Percentiles rank a stretch among this genome's conserved stretches.
phyloP scores from a whole-genome alignment of 2,113 vertebrate species.

The human region DNA sequence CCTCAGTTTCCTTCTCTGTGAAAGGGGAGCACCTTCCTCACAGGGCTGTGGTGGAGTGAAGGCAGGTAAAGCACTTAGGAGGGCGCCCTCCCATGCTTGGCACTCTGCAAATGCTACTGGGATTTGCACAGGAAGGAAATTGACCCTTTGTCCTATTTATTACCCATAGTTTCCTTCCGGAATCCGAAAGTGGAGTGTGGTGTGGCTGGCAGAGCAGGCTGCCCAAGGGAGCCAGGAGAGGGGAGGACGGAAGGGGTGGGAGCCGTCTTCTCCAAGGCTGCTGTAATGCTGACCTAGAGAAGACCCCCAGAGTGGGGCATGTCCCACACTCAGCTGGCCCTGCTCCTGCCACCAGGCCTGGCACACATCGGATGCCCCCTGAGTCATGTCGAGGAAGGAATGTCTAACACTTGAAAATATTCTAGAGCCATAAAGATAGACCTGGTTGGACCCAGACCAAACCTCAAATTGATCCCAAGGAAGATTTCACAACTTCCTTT shows the following conservation, averaged over 20 bases:
- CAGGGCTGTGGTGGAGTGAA: fast-evolving
- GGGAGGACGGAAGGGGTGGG: no score
- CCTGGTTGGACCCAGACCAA: slow-evolving; percentile 40
- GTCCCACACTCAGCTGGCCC: no score
- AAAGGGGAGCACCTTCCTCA: background rate
- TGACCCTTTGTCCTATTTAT: background rate
- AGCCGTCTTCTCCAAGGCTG: background rate
- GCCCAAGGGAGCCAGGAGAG: background rate
- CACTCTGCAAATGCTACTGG: background rate
- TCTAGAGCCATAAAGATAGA: slow-evolving; percentile 21
- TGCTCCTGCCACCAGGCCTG: background rate
- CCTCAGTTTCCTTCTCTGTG: background rate
- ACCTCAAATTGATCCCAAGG: slow-evolving; percentile 28
- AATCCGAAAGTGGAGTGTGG: background rate
- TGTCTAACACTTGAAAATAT: background rate
- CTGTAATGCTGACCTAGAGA: background rate
- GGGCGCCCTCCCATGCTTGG: fast-evolving
- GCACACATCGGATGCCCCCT: background rate
- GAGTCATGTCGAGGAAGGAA: background rate
- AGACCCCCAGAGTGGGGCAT: background rate
- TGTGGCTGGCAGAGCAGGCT: background rate
- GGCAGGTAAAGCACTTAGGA: fast-evolving
- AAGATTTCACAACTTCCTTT: slow-evolving; percentile 58
- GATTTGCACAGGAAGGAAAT: background rate
- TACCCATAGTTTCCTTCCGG: background rate